A percentile compares a stretch with the other conserved stretches of the same genome.
Evolutionary conservation across 2,797 vertebrate species (phyloP).

Genomic region (Hoplostethus mediterraneus): DNA sequence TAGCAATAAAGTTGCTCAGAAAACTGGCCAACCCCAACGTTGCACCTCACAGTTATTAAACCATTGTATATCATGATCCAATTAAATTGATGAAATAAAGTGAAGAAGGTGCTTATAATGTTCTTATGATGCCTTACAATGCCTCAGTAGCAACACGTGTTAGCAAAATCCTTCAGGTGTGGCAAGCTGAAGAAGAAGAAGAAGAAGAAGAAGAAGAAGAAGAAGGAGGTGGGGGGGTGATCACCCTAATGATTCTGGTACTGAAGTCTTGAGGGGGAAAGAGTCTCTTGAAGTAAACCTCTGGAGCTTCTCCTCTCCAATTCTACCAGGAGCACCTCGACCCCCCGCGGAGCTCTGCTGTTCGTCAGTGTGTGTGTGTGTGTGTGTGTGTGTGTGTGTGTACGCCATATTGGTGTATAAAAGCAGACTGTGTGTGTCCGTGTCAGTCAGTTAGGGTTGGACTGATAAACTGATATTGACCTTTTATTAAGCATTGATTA

Average conservation of each 20-base stretch:
- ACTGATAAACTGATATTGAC: conserved; percentile 36
- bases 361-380: conserved; percentile 7
- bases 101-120: too few relatives aligned
- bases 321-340: conserved; percentile 31
- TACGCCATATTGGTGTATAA: too few relatives aligned
- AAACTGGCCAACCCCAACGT: too few relatives aligned
- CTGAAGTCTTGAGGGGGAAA: conserved; percentile 87
- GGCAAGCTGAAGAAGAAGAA: neutral
- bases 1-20: too few relatives aligned
- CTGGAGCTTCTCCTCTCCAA: conserved; percentile 64
- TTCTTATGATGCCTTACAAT: too few relatives aligned
- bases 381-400: conserved; percentile 14
- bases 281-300: conserved; percentile 55
- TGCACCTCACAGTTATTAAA: too few relatives aligned
- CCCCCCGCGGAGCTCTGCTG: too few relatives aligned
- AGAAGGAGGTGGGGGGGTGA: conserved; percentile 71
- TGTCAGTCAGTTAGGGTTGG: conserved; percentile 25
- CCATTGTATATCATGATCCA: too few relatives aligned
- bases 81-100: too few relatives aligned
- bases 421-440: neutral
- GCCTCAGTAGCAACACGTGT: too few relatives aligned
- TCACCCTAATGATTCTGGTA: conserved; percentile 91
- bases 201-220: neutral
- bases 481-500: neutral
- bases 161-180: neutral